These are phyloP conservation scores for Rhombomys opimus DNA, from an alignment of 2,113 vertebrate genomes.

Conservation along the genomic window DNA sequence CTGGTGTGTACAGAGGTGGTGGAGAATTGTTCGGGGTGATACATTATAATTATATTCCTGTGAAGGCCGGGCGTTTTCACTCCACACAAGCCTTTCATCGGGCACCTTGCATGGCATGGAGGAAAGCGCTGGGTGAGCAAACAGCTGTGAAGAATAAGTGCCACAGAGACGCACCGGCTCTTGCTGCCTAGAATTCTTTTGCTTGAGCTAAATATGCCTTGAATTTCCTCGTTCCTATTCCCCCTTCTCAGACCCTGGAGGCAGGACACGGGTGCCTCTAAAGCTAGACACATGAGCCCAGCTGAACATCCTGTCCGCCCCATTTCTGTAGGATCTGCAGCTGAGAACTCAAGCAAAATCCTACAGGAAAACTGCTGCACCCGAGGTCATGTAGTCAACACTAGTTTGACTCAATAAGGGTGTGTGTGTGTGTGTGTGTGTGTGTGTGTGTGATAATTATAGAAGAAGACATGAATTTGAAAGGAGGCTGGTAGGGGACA, in stretches of 20 bases:
- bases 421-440: background rate
- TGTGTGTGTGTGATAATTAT: background rate
- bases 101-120: slow-evolving; percentile 48
- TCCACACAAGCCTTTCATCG: slow-evolving; percentile 30
- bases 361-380: background rate
- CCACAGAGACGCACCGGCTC: background rate
- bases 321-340: background rate
- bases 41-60: slow-evolving; percentile 56
- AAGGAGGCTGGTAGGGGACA: background rate
- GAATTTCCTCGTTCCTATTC: slow-evolving; percentile 8
- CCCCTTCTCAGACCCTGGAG: background rate
- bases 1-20: slow-evolving; percentile 50
- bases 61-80: slow-evolving; percentile 15
- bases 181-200: background rate
- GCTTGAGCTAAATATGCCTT: background rate
- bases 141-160: background rate
- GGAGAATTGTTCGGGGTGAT: slow-evolving; percentile 49
- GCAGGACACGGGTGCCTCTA: background rate
- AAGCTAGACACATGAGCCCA: background rate
- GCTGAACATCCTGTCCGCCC: background rate
- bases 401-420: background rate
- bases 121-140: background rate
- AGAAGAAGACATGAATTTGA: background rate
- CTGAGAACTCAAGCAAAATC: background rate
- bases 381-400: background rate